phyloP scores from a whole-genome alignment of 2,888 invertebrate species.

The Macrosoma leucophasiata region DNA sequence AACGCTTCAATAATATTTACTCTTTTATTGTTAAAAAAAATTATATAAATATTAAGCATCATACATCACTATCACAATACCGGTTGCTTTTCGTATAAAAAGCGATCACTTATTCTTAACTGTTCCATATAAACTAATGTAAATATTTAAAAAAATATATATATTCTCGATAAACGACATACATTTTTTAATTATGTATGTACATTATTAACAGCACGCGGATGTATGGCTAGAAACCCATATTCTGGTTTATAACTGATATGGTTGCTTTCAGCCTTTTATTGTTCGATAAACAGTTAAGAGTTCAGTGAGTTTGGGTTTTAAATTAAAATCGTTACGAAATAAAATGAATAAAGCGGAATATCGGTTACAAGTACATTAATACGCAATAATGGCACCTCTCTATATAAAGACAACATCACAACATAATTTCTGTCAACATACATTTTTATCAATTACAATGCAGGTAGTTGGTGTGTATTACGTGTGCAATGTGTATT shows the following conservation, averaged over 20 bases:
- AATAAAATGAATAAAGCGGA: conserved; percentile 44
- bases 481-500: too few relatives aligned
- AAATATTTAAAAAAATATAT: too few relatives aligned
- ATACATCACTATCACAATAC: conserved; percentile 70
- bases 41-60: conserved; percentile 67
- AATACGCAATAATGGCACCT: conserved; percentile 66
- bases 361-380: conserved; percentile 51
- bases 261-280: too few relatives aligned
- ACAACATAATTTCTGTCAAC: conserved; percentile 50
- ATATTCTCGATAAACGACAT: not conserved
- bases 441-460: too few relatives aligned
- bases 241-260: too few relatives aligned
- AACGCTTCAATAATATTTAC: conserved; percentile 53
- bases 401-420: conserved; percentile 54
- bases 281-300: too few relatives aligned
- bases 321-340: too few relatives aligned
- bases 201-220: too few relatives aligned
- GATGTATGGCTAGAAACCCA: too few relatives aligned
- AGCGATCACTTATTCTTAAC: conserved; percentile 48
- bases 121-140: conserved; percentile 16
- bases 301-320: too few relatives aligned
- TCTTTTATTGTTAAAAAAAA: conserved; percentile 64
- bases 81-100: conserved; percentile 46
- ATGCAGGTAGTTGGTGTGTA: too few relatives aligned
- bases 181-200: too few relatives aligned